Conservation (phyloP, 2,888 invertebrate species). For the Acanthacorydalis orientalis region DNA sequence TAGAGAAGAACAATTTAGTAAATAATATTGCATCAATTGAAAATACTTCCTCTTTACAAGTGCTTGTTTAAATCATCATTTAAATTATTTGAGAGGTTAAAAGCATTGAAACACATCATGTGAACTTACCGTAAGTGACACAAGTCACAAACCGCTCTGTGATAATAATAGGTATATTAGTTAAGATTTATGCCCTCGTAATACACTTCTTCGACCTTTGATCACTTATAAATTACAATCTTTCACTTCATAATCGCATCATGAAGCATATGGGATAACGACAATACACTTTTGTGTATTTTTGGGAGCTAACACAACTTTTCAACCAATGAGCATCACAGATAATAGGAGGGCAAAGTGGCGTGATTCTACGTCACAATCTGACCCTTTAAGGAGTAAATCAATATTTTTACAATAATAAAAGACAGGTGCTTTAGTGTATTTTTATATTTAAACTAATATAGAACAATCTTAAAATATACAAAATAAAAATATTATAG, state of each 20-base stretch:
- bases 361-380: slow-evolving; percentile 4
- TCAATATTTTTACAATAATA: background rate
- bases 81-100: background rate
- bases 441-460: too few relatives aligned
- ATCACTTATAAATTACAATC: background rate
- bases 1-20: background rate
- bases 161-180: background rate
- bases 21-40: background rate
- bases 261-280: background rate
- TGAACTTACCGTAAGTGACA: background rate
- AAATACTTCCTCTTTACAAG: background rate
- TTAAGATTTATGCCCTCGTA: background rate
- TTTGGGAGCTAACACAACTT: background rate
- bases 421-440: too few relatives aligned
- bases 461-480: too few relatives aligned
- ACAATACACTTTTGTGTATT: background rate
- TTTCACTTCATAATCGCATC: too few relatives aligned
- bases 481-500: too few relatives aligned
- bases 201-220: background rate
- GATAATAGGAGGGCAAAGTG: background rate
- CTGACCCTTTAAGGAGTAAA: background rate
- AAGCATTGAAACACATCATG: background rate
- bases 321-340: background rate
- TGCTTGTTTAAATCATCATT: background rate
- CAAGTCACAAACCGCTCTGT: background rate